A percentile compares a stretch with the other conserved stretches of the same genome.
Conservation (phyloP, 1,140 invertebrate species). For the Apis cerana region DNA sequence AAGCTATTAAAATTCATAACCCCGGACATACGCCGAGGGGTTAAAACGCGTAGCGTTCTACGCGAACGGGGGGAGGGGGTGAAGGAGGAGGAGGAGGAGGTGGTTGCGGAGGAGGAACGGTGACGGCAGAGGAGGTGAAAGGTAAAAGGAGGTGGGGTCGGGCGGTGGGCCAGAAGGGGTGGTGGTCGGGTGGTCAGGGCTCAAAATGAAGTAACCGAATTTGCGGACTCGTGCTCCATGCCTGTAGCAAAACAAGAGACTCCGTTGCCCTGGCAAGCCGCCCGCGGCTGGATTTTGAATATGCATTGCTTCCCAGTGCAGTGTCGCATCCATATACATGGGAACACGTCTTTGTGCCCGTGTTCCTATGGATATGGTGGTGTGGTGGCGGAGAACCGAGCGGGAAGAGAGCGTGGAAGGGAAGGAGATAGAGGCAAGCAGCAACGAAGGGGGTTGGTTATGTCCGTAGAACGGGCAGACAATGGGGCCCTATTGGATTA, state of each 20-base stretch:
- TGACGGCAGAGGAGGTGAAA: background rate
- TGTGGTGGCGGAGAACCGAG: slow-evolving; percentile 11
- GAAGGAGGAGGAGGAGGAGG: slow-evolving; percentile 29
- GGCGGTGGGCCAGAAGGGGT: slow-evolving; percentile 37
- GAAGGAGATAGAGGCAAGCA: background rate
- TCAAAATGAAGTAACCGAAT: slow-evolving; percentile 80
- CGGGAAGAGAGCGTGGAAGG: background rate
- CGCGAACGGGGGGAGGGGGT: slow-evolving; percentile 37
- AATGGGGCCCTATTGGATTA: slow-evolving; percentile 77
- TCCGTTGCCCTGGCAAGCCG: slow-evolving; percentile 69
- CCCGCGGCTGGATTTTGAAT: slow-evolving; percentile 81
- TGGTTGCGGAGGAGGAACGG: slow-evolving; percentile 18
- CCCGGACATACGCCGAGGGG: slow-evolving; percentile 79
- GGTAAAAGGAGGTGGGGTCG: slow-evolving; percentile 8
- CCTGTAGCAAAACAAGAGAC: slow-evolving; percentile 75
- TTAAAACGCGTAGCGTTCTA: slow-evolving; percentile 75
- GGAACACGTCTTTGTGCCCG: slow-evolving; percentile 60
- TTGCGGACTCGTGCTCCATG: slow-evolving; percentile 75
- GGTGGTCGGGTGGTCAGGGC: slow-evolving; percentile 60
- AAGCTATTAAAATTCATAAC: slow-evolving; percentile 82
- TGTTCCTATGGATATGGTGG: slow-evolving; percentile 48
- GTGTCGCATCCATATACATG: slow-evolving; percentile 68
- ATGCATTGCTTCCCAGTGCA: slow-evolving; percentile 77
- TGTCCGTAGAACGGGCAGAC: slow-evolving; percentile 71
- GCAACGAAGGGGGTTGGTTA: slow-evolving; percentile 35